phyloP scores from a whole-genome alignment of 2,113 vertebrate genomes.

The Zosterops japonicus region DNA sequence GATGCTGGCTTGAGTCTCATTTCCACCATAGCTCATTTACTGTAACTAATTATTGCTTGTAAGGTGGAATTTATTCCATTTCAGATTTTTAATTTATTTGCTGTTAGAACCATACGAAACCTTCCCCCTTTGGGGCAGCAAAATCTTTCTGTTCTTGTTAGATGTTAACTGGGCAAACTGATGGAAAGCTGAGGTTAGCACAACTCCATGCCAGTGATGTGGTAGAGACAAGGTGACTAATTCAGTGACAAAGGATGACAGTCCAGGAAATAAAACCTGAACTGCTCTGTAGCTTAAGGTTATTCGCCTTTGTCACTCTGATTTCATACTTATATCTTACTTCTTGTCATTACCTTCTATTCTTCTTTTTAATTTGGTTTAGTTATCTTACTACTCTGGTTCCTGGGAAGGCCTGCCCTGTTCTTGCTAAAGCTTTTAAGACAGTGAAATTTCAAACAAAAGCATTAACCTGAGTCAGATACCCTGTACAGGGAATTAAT shows the following conservation, averaged over 20 bases:
- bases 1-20: constrained; percentile 26
- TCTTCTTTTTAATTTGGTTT: not conserved
- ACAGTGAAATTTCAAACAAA: not conserved
- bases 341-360: not conserved
- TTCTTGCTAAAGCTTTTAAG: not conserved
- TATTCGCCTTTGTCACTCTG: not conserved
- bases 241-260: not conserved
- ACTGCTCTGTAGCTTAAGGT: not conserved
- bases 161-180: not conserved
- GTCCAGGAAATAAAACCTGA: not conserved
- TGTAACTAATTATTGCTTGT: constrained; percentile 12
- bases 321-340: not conserved
- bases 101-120: not conserved
- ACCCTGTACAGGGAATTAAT: not conserved
- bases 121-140: not conserved
- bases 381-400: not conserved
- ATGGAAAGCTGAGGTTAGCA: not conserved
- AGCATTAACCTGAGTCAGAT: not conserved
- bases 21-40: constrained; percentile 1
- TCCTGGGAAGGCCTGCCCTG: not conserved
- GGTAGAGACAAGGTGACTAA: not conserved
- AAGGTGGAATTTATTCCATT: not conserved
- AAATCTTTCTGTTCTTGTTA: not conserved
- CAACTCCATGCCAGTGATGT: not conserved
- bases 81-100: not conserved